These are phyloP conservation scores for Kryptolebias ocellatus DNA, from an alignment of 2,797 vertebrate species.

Conservation along the genomic window DNA sequence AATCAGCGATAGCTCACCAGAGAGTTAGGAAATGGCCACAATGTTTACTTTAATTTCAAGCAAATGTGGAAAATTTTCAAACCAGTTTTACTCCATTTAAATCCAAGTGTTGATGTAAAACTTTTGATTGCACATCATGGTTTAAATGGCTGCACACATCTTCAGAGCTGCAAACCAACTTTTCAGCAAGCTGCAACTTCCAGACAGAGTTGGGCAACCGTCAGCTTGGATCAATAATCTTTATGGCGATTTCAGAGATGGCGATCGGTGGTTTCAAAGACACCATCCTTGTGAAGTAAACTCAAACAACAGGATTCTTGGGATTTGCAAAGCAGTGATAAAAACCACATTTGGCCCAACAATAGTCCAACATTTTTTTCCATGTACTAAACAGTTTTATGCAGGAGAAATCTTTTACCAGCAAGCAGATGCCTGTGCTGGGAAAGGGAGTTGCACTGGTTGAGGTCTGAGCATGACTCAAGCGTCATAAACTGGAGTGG, in stretches of 20 bases:
- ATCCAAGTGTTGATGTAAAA: slow-evolving; percentile 5
- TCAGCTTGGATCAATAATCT: slow-evolving; percentile 12
- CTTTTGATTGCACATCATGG: neutral
- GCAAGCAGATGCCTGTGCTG: slow-evolving; percentile 59
- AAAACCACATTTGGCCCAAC: slow-evolving; percentile 56
- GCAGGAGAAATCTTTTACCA: slow-evolving; percentile 55
- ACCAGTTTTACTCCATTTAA: slow-evolving; percentile 9
- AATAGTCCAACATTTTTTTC: slow-evolving; percentile 55
- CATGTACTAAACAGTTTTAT: slow-evolving; percentile 55
- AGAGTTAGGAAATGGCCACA: slow-evolving; percentile 7
- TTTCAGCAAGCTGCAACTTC: slow-evolving; percentile 8
- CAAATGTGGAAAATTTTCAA: slow-evolving; percentile 6
- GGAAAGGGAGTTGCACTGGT: slow-evolving; percentile 55
- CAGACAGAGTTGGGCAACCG: slow-evolving; percentile 3
- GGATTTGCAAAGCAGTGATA: slow-evolving; percentile 48
- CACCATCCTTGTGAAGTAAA: slow-evolving; percentile 31
- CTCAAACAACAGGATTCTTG: slow-evolving; percentile 23
- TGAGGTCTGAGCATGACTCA: slow-evolving; percentile 58
- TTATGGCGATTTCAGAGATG: slow-evolving; percentile 20
- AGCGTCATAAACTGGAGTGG: slow-evolving; percentile 32
- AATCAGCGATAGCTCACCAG: slow-evolving; percentile 29
- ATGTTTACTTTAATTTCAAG: slow-evolving; percentile 15
- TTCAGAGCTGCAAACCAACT: slow-evolving; percentile 10
- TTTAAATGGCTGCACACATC: slow-evolving; percentile 11
- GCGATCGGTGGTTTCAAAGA: slow-evolving; percentile 19